These are phyloP conservation scores for Pantherophis vulpinus DNA, from an alignment of 2,797 vertebrate genomes.

Conservation along the genomic window DNA sequence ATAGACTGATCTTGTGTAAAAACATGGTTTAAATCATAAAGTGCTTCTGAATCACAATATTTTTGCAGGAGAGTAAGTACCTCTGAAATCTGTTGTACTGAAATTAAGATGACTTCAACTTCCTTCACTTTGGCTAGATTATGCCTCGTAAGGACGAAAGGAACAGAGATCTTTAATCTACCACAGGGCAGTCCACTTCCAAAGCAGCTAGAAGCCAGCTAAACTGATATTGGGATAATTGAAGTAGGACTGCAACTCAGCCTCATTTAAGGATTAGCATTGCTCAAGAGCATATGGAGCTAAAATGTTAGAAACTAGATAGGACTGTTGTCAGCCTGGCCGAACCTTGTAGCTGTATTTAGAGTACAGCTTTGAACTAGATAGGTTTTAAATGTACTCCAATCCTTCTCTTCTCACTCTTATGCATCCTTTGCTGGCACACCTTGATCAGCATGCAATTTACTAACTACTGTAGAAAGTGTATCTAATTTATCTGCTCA, in stretches of 20 bases:
- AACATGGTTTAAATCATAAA: not conserved
- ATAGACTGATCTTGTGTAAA: not conserved
- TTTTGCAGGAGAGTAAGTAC: not conserved
- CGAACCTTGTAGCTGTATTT: not conserved
- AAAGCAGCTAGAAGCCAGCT: not conserved
- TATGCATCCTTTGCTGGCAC: not conserved
- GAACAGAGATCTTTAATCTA: conserved; percentile 6
- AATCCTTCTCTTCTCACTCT: not conserved
- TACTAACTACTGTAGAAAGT: not conserved
- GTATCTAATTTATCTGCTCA: not conserved
- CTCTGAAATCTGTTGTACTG: not conserved
- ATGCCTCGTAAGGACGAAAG: not conserved
- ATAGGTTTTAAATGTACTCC: not conserved
- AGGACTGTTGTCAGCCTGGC: not conserved
- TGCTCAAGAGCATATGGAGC: not conserved
- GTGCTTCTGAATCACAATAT: not conserved
- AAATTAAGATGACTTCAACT: not conserved
- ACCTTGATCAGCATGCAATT: not conserved
- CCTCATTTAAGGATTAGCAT: not conserved
- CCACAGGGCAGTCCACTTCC: not conserved
- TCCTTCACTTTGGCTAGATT: not conserved
- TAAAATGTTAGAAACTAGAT: not conserved
- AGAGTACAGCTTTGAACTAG: not conserved
- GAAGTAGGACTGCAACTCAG: not conserved
- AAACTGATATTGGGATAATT: not conserved